Evolutionary conservation across 2,888 invertebrate genomes (phyloP), one percentile per base, ranked within the genome.

Genomic region (Oxyteleia sp.): DNA sequence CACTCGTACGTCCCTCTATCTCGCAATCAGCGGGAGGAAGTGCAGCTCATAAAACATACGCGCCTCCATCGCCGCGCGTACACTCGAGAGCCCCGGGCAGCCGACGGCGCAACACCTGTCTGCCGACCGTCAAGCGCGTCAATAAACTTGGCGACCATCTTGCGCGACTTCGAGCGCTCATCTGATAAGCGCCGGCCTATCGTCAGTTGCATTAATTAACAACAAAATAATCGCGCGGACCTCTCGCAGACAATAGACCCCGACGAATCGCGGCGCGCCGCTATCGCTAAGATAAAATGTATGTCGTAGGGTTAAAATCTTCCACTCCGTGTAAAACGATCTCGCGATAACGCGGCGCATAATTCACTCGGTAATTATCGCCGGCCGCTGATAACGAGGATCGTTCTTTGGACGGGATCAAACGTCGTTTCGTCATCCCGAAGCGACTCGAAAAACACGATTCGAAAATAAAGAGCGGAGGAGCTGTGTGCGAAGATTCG

Each of bases 21-120:
- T 85, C 83, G 80, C 64, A 84, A 87, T 88, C 87, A n/a, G 76
- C 76, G 76, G 82, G 81, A 87, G 88, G 85, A 82, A 89, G 87
- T 85, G 87, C 88, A 66, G 84, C 47, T 85, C 87, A 86, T 88
- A 89, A 89, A 89, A 85, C 88, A 85, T 85, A 85, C 85, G 82
- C 85, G 86, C 87, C 89, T 88, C 85, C 88, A 76, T 86, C 86
- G 84, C 69, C 68, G 41, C 57, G 55, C 26, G 23, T 55, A 49
- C n/a, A n/a, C n/a, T n/a, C n/a, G n/a, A n/a, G n/a, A n/a, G n/a
- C n/a, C n/a, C n/a, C n/a, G n/a, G n/a, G n/a, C n/a, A n/a, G n/a
- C n/a, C n/a, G n/a, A n/a, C n/a, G 18, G 10, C 3, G n/a, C 20
- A 11, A 15, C 26, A 49, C 49, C 49, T 49, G 2, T 49, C 49